phyloP scores from a whole-genome alignment of 2,797 vertebrate genomes.

The Pipistrellus pipistrellus region DNA sequence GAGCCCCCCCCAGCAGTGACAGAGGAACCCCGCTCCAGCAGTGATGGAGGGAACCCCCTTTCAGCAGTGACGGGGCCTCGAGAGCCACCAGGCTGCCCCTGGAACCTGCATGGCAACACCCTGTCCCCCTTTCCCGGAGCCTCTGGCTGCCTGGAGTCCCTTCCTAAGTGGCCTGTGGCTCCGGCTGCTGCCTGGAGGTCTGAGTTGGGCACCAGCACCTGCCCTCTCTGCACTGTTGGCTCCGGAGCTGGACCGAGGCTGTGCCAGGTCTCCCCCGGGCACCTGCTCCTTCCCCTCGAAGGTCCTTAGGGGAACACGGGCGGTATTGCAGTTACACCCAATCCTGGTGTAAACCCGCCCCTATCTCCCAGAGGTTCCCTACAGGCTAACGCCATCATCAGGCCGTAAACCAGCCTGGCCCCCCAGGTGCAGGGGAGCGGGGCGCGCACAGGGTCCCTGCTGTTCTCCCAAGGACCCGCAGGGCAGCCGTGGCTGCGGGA shows the following conservation, averaged over 20 bases:
- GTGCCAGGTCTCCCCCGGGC: fast-evolving
- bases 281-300: fast-evolving
- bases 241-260: fast-evolving
- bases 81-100: no score
- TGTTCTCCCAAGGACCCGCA: background rate
- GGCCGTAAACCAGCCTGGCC: no score
- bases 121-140: background rate
- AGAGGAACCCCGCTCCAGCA: no score
- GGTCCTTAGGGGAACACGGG: background rate
- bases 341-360: fast-evolving
- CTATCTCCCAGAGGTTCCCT: fast-evolving
- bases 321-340: fast-evolving
- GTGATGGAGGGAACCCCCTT: background rate
- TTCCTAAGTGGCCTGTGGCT: no score
- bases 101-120: background rate
- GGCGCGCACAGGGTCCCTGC: no score
- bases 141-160: no score
- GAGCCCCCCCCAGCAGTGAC: background rate
- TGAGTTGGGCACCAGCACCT: background rate
- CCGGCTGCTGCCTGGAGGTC: background rate
- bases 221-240: background rate
- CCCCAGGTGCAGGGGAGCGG: no score
- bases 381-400: fast-evolving
- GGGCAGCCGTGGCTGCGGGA: conserved; percentile 16
- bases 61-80: no score